These are phyloP conservation scores for Mirza zaza DNA, from an alignment of 2,113 vertebrate species.

Conservation along the genomic window DNA sequence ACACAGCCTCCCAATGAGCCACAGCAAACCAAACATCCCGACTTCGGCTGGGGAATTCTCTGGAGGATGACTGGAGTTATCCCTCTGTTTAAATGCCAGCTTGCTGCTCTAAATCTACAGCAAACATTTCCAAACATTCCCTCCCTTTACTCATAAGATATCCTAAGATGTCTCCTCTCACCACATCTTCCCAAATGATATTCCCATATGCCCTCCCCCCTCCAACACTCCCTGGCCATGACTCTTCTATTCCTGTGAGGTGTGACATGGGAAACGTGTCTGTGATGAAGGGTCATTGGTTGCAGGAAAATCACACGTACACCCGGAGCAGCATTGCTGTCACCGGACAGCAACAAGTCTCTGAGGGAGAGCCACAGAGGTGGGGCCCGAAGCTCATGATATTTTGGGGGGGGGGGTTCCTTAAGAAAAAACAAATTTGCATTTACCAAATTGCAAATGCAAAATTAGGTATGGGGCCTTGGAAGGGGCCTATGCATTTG, in stretches of 20 bases:
- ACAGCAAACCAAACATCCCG: background rate
- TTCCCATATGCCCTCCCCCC: background rate
- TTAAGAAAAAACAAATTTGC: background rate
- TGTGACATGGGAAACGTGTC: conserved; percentile 3
- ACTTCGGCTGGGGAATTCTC: background rate
- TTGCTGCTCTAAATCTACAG: background rate
- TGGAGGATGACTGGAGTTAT: background rate
- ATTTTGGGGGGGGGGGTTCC: background rate
- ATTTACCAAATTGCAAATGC: background rate
- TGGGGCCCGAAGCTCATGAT: background rate
- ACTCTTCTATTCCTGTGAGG: background rate
- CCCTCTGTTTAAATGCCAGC: background rate
- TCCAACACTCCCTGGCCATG: background rate
- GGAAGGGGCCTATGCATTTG: background rate
- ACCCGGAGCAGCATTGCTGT: conserved; percentile 61
- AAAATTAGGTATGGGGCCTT: background rate
- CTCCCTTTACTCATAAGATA: background rate
- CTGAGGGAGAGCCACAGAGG: background rate
- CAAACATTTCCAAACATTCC: background rate
- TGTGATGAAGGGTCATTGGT: conserved; percentile 83
- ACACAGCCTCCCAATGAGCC: background rate
- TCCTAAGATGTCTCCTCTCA: background rate
- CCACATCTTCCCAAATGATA: background rate
- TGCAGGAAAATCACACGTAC: conserved; percentile 46
- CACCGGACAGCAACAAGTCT: conserved; percentile 69